These are phyloP conservation scores for Sorex maritimensis DNA, from an alignment of 2,797 vertebrate genomes.

Conservation along the genomic window DNA sequence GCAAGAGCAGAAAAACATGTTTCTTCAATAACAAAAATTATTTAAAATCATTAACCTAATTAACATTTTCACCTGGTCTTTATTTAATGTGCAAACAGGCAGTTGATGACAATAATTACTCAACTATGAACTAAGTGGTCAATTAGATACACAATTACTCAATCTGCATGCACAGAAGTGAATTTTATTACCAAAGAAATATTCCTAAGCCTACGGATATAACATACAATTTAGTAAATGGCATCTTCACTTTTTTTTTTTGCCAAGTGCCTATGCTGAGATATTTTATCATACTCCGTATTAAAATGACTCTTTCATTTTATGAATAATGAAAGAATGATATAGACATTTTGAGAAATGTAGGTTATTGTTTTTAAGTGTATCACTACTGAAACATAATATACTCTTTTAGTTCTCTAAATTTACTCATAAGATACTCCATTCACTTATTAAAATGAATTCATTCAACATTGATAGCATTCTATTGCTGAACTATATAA, in stretches of 20 bases:
- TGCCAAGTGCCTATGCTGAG: not conserved
- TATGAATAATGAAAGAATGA: constrained; percentile 26
- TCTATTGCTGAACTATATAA: no score
- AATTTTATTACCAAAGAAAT: constrained; percentile 79
- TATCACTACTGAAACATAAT: not conserved
- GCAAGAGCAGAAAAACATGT: constrained; percentile 73
- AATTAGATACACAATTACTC: constrained; percentile 84
- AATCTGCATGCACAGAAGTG: constrained; percentile 75
- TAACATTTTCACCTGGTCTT: constrained; percentile 87
- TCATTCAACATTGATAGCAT: not conserved
- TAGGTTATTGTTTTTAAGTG: not conserved
- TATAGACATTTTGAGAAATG: not conserved
- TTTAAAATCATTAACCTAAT: constrained; percentile 85
- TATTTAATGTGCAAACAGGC: constrained; percentile 78
- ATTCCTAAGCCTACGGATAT: constrained; percentile 50
- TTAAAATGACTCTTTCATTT: not conserved
- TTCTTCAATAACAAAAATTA: constrained; percentile 82
- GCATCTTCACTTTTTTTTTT: not conserved
- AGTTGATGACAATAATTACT: constrained; percentile 84
- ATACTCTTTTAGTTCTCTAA: not conserved
- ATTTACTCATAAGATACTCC: not conserved
- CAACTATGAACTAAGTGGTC: constrained; percentile 80
- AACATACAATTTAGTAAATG: constrained; percentile 15
- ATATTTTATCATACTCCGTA: not conserved
- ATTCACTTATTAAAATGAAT: constrained; percentile 29